phyloP scores from a whole-genome alignment of 2,888 invertebrate genomes.

The Gastracanthus pulcherrimus region DNA sequence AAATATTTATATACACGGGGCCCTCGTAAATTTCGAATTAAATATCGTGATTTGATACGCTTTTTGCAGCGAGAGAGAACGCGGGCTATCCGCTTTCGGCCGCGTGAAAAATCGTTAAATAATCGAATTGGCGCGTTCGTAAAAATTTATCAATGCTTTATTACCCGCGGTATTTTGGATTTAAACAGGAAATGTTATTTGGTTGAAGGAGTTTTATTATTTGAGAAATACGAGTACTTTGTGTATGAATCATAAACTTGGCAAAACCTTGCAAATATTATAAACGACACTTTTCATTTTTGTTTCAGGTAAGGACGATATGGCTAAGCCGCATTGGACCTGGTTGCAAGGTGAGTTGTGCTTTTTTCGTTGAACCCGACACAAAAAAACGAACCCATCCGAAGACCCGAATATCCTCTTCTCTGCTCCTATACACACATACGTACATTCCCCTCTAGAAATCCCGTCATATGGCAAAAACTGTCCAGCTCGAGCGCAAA shows the following conservation, averaged over 20 bases:
- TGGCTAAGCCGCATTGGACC: constrained; percentile 76
- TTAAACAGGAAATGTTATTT: no score
- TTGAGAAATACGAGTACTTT: not conserved
- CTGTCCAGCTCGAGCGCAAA: constrained; percentile 46
- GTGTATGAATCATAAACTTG: not conserved
- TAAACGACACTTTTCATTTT: constrained; percentile 30
- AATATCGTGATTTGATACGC: constrained; percentile 41
- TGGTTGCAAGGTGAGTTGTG: constrained; percentile 76
- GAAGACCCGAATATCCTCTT: constrained; percentile 17
- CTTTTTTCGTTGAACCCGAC: constrained; percentile 63
- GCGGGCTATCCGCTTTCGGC: not conserved
- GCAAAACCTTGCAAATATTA: not conserved
- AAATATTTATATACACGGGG: constrained; percentile 38
- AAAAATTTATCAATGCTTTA: constrained; percentile 7
- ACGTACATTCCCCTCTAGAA: constrained; percentile 6
- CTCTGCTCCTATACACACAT: not conserved
- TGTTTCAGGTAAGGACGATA: constrained; percentile 77
- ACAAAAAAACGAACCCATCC: constrained; percentile 51
- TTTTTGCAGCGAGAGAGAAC: not conserved
- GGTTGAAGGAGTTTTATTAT: no score
- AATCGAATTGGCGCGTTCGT: constrained; percentile 4
- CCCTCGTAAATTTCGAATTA: constrained; percentile 50
- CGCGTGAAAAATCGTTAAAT: constrained; percentile 16
- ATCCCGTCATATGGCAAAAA: constrained; percentile 57
- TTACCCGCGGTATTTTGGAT: not conserved